These are phyloP conservation scores for Spisula subtruncata DNA, from an alignment of 2,888 invertebrate genomes.

Conservation along the genomic window DNA sequence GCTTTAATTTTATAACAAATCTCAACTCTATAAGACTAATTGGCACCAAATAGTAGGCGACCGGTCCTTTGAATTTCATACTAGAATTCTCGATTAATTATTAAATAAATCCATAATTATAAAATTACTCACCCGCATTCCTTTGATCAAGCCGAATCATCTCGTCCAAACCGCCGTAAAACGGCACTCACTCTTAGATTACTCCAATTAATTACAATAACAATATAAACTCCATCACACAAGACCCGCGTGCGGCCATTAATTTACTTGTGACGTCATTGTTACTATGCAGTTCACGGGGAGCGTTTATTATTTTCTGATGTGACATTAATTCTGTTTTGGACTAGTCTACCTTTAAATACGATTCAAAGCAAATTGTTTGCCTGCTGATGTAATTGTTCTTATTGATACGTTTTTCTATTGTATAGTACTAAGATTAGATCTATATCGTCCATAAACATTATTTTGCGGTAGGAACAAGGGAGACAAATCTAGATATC, in stretches of 20 bases:
- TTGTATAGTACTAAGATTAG: too few relatives aligned
- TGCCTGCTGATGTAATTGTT: too few relatives aligned
- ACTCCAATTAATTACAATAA: constrained; percentile 40
- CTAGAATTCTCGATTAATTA: too few relatives aligned
- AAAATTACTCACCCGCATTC: constrained; percentile 56
- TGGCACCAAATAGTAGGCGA: too few relatives aligned
- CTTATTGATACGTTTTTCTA: too few relatives aligned
- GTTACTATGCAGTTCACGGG: constrained; percentile 66
- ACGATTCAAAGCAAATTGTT: too few relatives aligned
- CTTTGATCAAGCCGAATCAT: constrained; percentile 72
- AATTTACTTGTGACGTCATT: constrained; percentile 78
- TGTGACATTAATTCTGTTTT: neutral
- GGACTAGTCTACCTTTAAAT: too few relatives aligned
- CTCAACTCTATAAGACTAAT: too few relatives aligned
- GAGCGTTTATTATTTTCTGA: constrained; percentile 44
- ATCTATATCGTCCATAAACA: too few relatives aligned
- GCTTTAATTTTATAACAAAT: too few relatives aligned
- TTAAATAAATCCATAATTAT: neutral
- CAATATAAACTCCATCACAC: constrained; percentile 47
- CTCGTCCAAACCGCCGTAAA: constrained; percentile 47
- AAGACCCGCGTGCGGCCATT: constrained; percentile 71
- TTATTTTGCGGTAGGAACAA: neutral
- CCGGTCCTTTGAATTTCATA: too few relatives aligned
- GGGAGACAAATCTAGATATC: neutral
- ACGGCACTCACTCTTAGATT: constrained; percentile 28